Base-by-base conservation (phyloP, 2,113 vertebrate genomes). In the Phyllostomus hastatus region DNA sequence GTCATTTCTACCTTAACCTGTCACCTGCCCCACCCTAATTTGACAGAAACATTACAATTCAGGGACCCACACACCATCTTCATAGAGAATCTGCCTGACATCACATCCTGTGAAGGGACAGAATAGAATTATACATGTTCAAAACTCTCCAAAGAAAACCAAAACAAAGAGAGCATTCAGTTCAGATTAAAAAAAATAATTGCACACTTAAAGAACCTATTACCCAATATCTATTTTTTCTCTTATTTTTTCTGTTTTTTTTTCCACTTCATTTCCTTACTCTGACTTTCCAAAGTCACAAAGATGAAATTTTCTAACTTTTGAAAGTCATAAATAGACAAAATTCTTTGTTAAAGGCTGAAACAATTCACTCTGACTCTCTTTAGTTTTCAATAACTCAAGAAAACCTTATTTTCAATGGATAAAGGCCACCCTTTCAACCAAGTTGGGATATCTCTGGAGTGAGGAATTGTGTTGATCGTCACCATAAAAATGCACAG, bases 401-500 rank as follows among this genome's bases (percentile, higher is more conserved):
- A 88, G 88, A 95, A 97, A 97, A 84, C 43, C 19, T 72, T 38
- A 35, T 82, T 95, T 97, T 97, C 94, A 92, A 72, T 95, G 59
- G 86, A 80, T 52, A 95, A 94, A 95, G 79, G 24, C 61, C 26
- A 91, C 66, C 46, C n/a, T 97, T 95, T 96, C 93, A 96, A 87
- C 73, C 54, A 95, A 92, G 76, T 90, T 94, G 88, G 78, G 93
- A 46, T 83, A 24, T 97, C 92, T 92, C 72, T 41, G 64, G 82
- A 85, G 82, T n/a, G 17, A 88, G 75, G 88, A 95, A 97, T 94
- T 97, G 92, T 92, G 94, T 33, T 78, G 69, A 52, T 86, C 16
- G 14, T 95, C 96, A 96, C 95, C 84, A 93, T 94, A 96, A 96
- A 96, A 97, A 97, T 54, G 90, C 92, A 67, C 94, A 97, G 94